Conservation (phyloP, 2,797 vertebrate genomes). For the Eidolon dupreanum region DNA sequence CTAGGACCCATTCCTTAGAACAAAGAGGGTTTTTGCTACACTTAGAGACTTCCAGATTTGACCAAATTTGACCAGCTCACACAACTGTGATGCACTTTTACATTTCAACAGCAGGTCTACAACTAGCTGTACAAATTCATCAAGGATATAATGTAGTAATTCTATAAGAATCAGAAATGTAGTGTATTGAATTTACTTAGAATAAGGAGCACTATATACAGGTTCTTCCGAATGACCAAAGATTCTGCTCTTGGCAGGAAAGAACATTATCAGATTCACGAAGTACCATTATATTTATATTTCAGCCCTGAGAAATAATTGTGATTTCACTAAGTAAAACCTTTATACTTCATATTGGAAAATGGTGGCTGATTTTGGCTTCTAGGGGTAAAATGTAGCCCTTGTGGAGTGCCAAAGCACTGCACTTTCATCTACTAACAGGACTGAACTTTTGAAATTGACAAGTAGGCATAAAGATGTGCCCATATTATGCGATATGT, state of each 20-base stretch:
- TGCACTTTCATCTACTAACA: neutral
- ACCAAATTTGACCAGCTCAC: neutral
- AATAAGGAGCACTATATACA: neutral
- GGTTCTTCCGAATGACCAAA: neutral
- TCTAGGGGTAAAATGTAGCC: neutral
- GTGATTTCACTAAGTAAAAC: constrained; percentile 48
- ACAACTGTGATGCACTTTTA: neutral
- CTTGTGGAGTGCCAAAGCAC: neutral
- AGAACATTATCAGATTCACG: neutral
- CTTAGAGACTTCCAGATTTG: neutral
- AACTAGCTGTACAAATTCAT: neutral
- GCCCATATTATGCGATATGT: neutral
- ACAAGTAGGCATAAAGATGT: neutral
- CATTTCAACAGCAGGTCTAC: neutral
- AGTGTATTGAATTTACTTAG: neutral
- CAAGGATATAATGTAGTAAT: neutral
- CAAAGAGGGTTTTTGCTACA: neutral
- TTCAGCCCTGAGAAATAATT: constrained; percentile 23
- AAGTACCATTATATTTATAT: neutral
- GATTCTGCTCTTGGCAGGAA: neutral
- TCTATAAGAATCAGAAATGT: neutral
- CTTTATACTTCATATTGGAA: neutral
- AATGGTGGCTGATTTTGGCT: constrained; percentile 1
- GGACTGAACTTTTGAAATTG: constrained; percentile 25
- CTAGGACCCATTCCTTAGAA: neutral